Evolutionary conservation across 2,888 invertebrate genomes (phyloP), one percentile per base, ranked within the genome.

Genomic region (Apamea epomidion): DNA sequence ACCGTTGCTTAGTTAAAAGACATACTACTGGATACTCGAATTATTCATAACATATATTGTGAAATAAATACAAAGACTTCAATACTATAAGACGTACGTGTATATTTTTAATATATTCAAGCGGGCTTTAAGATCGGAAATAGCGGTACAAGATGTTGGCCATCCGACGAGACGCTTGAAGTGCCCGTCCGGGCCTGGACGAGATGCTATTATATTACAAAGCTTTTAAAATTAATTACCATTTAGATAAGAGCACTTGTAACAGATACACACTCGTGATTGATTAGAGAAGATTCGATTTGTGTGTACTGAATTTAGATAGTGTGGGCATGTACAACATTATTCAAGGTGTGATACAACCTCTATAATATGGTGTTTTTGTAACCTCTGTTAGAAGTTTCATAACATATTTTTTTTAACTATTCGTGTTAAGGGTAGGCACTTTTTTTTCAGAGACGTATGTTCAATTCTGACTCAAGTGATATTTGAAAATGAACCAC

Each of bases 101-200:
- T 62, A 62, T 29, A 29, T 78, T 65, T 72, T 74, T 32, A 67
- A 83, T 77, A 60, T 77, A 83, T 84, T 80, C 76, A 79, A 80
- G 82, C 74, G 80, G 77, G 80, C 77, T 84, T 76, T 77, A 76
- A 83, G 82, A 88, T 90, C 88, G 83, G 85, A 87, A 90, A 91
- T 91, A 89, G 87, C 88, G 87, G 84, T 82, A 88, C 80, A 88
- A 90, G 90, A 90, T 90, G 88, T 90, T 90, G 85, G 88, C 88
- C 86, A 88, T 89, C 85, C 14, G 83, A 74, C 16, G 74, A 81
- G 74, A 65, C 51, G 80, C 42, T 76, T 83, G 77, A 78, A 89
- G 85, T 82, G 79, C 58, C 69, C 68, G 45, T 69, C 62, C 29
- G 32, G 32, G 42, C 16, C 74, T 45, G 58, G 73, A 58, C 67